Evolutionary conservation across 2,113 vertebrate species (phyloP), one percentile per base, ranked within the genome.

Genomic region (Microcebus ravelobensis): DNA sequence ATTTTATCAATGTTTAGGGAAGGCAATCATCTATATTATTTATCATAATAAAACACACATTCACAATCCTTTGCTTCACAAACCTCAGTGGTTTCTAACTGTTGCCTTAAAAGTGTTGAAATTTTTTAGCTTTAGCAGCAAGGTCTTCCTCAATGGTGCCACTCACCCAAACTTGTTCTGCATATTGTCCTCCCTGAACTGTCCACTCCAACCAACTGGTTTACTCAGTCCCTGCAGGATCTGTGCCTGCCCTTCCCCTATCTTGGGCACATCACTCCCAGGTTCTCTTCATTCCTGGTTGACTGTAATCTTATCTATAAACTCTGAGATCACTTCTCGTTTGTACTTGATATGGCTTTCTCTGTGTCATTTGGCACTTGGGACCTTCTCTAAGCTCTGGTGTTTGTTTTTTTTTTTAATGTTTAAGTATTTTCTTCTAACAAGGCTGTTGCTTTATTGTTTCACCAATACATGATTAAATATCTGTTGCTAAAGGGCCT

Each of bases 351-450:
- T 36, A 31, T 6, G 80, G 50, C 8, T n/a, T 79, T 52, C 29
- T 92, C 55, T 57, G 5, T 59, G 50, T 61, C 4, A 42, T 74
- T 77, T 94, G 68, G 27, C 21, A 42, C 20, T 42, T 87, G 9
- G 27, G 73, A 74, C n/a, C 25, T 68, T 70, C n/a, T 82, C 79
- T 95, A n/a, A 73, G 80, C 6, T 61, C 42, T 88, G 39, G n/a
- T 23, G 8, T 42, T 84, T 83, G n/a, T 50, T 18, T 48, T 61
- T 74, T 61, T 74, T 39, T 59, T 71, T 3, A 55, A 34, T 31
- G 4, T 73, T 92, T 74, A 93, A 87, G 34, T 57, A 65, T 90
- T 94, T 81, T 82, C 17, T 90, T 81, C 39, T 86, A 63, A 63
- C 14, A 42, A 42, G 36, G 25, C 27, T 90, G 18, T 71, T 21